These are phyloP conservation scores for Anarrhichthys ocellatus DNA, from an alignment of 2,113 vertebrate species.

Conservation along the genomic window DNA sequence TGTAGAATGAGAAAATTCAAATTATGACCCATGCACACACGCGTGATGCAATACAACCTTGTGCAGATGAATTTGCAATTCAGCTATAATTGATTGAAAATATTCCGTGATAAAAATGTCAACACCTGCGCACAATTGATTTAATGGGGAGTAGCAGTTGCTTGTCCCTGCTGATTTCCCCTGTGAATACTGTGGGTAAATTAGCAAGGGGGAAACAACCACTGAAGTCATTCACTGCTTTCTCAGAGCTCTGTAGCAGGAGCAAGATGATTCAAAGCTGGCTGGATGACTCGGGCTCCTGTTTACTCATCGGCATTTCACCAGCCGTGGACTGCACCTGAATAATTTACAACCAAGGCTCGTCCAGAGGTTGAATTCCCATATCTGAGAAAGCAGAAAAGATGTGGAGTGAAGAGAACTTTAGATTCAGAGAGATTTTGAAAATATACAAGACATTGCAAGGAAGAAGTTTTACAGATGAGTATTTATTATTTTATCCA, in stretches of 20 bases:
- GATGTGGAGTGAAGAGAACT: not conserved
- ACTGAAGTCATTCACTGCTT: constrained; percentile 43
- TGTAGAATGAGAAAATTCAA: constrained; percentile 17
- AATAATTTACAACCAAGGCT: constrained; percentile 65
- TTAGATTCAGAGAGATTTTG: not conserved
- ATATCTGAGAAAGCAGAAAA: constrained; percentile 22
- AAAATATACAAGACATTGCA: constrained; percentile 4
- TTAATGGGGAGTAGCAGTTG: constrained; percentile 63
- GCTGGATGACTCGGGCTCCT: constrained; percentile 67
- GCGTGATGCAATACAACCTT: not conserved
- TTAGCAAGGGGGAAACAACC: constrained; percentile 57
- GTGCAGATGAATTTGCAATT: constrained; percentile 47
- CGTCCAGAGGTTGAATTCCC: constrained; percentile 32
- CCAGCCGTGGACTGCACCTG: constrained; percentile 59
- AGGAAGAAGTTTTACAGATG: not conserved
- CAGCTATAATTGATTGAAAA: constrained; percentile 52
- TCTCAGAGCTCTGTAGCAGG: constrained; percentile 41
- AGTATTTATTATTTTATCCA: not conserved
- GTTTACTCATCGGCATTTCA: constrained; percentile 72
- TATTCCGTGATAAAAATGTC: constrained; percentile 1
- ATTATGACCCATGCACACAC: not conserved
- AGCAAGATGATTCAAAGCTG: constrained; percentile 57
- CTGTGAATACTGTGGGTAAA: constrained; percentile 60
- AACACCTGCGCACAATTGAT: constrained; percentile 61
- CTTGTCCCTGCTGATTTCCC: constrained; percentile 72